Percentiles rank a stretch among this genome's conserved stretches.
These are phyloP conservation scores for Hemiscyllium ocellatum DNA, from an alignment of 2,113 vertebrate species.

Conservation along the genomic window DNA sequence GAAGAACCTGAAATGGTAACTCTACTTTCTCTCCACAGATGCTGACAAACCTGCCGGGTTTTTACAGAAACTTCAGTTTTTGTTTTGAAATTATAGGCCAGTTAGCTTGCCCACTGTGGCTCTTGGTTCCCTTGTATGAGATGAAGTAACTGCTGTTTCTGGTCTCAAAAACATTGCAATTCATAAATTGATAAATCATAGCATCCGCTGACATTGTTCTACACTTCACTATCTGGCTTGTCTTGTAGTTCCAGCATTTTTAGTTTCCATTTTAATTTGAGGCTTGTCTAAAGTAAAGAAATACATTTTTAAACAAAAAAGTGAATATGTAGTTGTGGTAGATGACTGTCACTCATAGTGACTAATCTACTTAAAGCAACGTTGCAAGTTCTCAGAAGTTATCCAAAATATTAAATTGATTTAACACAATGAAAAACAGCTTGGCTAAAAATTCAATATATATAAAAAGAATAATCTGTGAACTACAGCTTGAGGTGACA, in stretches of 20 bases:
- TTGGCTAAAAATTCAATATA: neutral
- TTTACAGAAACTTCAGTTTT: no score
- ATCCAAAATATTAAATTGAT: neutral
- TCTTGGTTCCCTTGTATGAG: neutral
- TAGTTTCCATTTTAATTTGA: neutral
- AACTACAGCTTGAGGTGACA: neutral
- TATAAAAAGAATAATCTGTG: neutral
- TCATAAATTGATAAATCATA: neutral
- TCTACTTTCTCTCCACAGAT: no score
- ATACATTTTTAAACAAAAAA: neutral
- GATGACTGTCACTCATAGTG: neutral
- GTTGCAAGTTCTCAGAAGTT: neutral
- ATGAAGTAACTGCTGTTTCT: neutral
- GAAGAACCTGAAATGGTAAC: no score
- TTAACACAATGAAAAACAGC: neutral
- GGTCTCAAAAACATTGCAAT: neutral
- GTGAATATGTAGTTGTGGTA: neutral
- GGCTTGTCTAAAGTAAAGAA: neutral
- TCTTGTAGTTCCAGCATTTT: neutral
- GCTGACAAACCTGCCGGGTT: no score
- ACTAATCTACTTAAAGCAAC: neutral
- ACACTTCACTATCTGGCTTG: neutral
- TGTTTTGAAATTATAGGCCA: no score
- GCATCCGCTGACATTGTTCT: neutral
- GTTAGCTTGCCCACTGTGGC: neutral